Percentiles rank a stretch among this genome's conserved stretches.
Conservation (phyloP, 2,888 invertebrate genomes). For the Cotesia congregata region DNA sequence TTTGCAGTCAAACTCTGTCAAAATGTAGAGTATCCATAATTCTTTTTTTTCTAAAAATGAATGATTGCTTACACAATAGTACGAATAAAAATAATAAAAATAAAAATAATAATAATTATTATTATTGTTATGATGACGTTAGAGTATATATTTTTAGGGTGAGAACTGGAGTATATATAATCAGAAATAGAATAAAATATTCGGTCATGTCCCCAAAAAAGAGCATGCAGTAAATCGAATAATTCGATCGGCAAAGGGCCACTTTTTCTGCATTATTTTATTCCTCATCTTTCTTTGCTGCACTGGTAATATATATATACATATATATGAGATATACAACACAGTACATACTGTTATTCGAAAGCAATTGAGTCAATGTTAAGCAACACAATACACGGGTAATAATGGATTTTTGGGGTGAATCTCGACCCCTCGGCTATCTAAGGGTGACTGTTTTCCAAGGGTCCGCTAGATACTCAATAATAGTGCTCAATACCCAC, state of each 20-base stretch:
- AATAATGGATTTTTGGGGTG: slow-evolving; percentile 69
- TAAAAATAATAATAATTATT: no score
- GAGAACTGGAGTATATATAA: background rate
- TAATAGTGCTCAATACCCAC: background rate
- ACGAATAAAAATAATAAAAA: background rate
- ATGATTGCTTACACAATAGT: background rate
- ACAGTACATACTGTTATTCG: slow-evolving; percentile 61
- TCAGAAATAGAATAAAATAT: slow-evolving; percentile 41
- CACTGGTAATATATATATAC: slow-evolving; percentile 26
- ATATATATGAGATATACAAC: slow-evolving; percentile 31
- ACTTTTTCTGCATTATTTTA: slow-evolving; percentile 30
- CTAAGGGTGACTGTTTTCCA: slow-evolving; percentile 25
- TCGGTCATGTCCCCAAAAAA: slow-evolving; percentile 54
- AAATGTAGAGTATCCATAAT: background rate
- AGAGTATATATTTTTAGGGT: slow-evolving; percentile 1
- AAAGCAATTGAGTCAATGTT: slow-evolving; percentile 71
- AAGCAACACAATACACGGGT: slow-evolving; percentile 70
- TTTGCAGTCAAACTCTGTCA: no score
- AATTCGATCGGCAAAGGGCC: slow-evolving; percentile 62
- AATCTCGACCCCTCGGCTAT: slow-evolving; percentile 59
- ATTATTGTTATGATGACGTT: background rate
- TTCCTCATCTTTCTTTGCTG: slow-evolving; percentile 30
- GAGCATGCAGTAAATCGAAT: slow-evolving; percentile 67
- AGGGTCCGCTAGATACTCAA: slow-evolving; percentile 18
- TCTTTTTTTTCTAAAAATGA: background rate